A percentile compares a stretch with the other conserved stretches of the same genome.
Evolutionary conservation across 1,140 invertebrate genomes (phyloP).

Genomic region (Chironomus tepperi): DNA sequence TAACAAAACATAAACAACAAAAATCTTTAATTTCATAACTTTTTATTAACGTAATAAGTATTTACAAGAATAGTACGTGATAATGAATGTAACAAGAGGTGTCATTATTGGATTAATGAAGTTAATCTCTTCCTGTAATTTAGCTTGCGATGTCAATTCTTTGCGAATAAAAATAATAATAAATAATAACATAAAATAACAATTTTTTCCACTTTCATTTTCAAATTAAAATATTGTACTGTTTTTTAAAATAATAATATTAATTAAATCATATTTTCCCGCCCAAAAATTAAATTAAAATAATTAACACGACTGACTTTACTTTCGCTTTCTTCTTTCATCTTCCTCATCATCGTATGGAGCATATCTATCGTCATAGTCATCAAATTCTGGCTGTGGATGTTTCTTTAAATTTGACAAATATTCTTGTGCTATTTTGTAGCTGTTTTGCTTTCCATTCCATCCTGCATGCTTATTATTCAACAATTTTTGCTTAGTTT

Average conservation of each 20-base stretch:
- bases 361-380: neutral
- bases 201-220: neutral
- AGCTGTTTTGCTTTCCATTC: neutral
- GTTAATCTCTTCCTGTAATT: too few relatives aligned
- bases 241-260: too few relatives aligned
- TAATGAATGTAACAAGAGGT: too few relatives aligned
- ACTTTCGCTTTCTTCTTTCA: neutral
- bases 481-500: neutral
- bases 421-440: slow-evolving; percentile 2
- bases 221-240: neutral
- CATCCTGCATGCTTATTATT: neutral
- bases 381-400: neutral
- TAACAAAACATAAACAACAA: too few relatives aligned
- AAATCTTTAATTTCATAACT: too few relatives aligned
- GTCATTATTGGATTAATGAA: too few relatives aligned
- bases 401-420: neutral
- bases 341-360: neutral
- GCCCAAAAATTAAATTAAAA: too few relatives aligned
- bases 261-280: too few relatives aligned
- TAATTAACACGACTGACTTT: neutral
- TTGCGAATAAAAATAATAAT: too few relatives aligned
- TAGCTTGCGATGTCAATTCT: too few relatives aligned
- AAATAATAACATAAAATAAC: neutral
- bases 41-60: too few relatives aligned
- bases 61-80: too few relatives aligned